Evolutionary conservation across 2,797 vertebrate species (phyloP).

Genomic region (Denticeps clupeoides): DNA sequence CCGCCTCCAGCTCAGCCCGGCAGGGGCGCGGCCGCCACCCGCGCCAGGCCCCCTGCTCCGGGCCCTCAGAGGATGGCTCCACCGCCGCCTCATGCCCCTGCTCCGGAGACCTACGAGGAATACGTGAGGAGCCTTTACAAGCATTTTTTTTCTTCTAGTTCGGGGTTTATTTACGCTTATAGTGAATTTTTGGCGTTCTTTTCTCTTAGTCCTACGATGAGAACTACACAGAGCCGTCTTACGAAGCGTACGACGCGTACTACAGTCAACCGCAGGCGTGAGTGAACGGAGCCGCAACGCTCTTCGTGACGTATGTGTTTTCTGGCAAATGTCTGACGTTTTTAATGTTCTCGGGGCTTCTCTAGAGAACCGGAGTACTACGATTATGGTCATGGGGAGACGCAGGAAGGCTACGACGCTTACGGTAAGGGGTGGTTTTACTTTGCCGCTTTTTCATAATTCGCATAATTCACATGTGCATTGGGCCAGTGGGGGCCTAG

Average conservation of each 20-base stretch:
- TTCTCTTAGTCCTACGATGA: constrained; percentile 81
- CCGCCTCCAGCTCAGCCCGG: constrained; percentile 65
- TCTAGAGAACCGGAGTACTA: constrained; percentile 92
- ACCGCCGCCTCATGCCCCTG: constrained; percentile 59
- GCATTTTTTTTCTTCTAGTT: too few species aligned
- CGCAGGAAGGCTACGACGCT: constrained; percentile 83
- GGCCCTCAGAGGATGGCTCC: constrained; percentile 79
- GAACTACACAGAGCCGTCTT: constrained; percentile 79
- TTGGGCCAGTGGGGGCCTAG: too few species aligned
- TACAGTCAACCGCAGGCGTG: constrained; percentile 94
- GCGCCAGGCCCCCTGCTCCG: constrained; percentile 67
- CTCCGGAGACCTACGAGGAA: constrained; percentile 78
- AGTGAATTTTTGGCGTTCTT: background rate
- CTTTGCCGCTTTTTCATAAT: background rate
- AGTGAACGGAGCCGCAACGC: too few species aligned
- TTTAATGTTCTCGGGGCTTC: background rate
- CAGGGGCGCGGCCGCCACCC: constrained; percentile 65
- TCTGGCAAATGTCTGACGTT: background rate
- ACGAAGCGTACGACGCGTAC: constrained; percentile 91
- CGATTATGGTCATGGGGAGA: constrained; percentile 93
- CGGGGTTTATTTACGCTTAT: constrained; percentile 20
- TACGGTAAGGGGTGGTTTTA: constrained; percentile 66
- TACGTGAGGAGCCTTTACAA: constrained; percentile 73
- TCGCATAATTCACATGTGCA: too few species aligned
- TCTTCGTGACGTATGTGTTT: too few species aligned